Conservation (phyloP, 2,888 invertebrate genomes). For the Latrodectus hesperus region DNA sequence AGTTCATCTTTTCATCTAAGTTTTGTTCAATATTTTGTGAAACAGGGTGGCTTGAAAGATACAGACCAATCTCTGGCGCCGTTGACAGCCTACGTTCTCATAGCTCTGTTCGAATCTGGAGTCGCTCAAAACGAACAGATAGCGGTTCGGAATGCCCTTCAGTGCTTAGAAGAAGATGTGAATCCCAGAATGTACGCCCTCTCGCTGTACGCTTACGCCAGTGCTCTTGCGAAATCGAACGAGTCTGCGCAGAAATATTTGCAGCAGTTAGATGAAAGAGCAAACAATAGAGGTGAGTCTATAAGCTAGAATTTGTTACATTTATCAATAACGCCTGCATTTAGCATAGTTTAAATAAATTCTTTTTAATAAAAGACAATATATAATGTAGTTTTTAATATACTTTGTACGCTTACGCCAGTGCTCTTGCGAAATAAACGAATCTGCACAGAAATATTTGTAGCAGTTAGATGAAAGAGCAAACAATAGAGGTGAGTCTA, state of each 20-base stretch:
- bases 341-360: too few species aligned
- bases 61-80: slow-evolving; percentile 78
- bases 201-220: slow-evolving; percentile 78
- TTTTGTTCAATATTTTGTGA: slow-evolving; percentile 6
- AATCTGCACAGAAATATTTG: slow-evolving; percentile 74
- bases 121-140: slow-evolving; percentile 76
- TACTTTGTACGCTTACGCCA: slow-evolving; percentile 77
- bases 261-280: slow-evolving; percentile 29
- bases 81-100: slow-evolving; percentile 82
- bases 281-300: slow-evolving; percentile 29
- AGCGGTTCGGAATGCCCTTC: slow-evolving; percentile 79
- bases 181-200: slow-evolving; percentile 76
- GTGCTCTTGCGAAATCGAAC: slow-evolving; percentile 77
- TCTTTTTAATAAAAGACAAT: too few species aligned
- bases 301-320: too few species aligned
- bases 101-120: slow-evolving; percentile 80
- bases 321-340: too few species aligned
- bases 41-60: slow-evolving; percentile 61
- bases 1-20: too few species aligned
- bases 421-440: slow-evolving; percentile 77
- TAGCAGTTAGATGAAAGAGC: slow-evolving; percentile 33
- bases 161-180: slow-evolving; percentile 78
- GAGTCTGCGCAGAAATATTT: slow-evolving; percentile 74
- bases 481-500: slow-evolving; percentile 20
- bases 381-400: too few species aligned